phyloP scores from a whole-genome alignment of 2,797 vertebrate genomes.

The Setipinna tenuifilis region DNA sequence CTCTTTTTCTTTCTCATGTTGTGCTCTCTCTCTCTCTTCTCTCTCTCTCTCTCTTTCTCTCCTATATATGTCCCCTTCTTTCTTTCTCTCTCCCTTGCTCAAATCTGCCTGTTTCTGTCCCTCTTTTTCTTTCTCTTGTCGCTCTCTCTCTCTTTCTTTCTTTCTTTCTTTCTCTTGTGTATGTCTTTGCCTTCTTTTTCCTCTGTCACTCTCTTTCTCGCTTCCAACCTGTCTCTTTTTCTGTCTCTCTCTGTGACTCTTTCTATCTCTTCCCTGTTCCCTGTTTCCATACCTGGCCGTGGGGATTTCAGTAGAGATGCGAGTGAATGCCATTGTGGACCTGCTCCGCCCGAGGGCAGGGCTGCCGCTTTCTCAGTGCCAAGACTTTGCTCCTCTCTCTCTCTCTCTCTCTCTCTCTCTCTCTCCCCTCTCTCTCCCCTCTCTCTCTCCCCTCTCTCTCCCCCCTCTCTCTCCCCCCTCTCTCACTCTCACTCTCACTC shows the following conservation, averaged over 20 bases:
- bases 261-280: neutral
- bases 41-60: neutral
- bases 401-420: too few species aligned
- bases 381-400: neutral
- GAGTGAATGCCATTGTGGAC: neutral
- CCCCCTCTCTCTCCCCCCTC: too few species aligned
- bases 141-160: constrained; percentile 2
- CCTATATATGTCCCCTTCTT: neutral
- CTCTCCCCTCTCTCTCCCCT: neutral
- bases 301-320: neutral
- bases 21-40: neutral
- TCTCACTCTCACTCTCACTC: neutral
- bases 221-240: neutral
- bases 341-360: neutral
- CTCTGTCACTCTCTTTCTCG: neutral
- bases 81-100: too few species aligned
- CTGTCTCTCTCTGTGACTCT: neutral
- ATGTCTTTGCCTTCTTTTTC: too few species aligned
- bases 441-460: too few species aligned
- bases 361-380: neutral
- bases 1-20: neutral
- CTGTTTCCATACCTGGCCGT: neutral
- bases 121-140: too few species aligned
- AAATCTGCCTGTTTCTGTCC: neutral
- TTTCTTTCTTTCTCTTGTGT: neutral